phyloP scores from a whole-genome alignment of 1,140 invertebrate species.

The Solenopsis fugax region DNA sequence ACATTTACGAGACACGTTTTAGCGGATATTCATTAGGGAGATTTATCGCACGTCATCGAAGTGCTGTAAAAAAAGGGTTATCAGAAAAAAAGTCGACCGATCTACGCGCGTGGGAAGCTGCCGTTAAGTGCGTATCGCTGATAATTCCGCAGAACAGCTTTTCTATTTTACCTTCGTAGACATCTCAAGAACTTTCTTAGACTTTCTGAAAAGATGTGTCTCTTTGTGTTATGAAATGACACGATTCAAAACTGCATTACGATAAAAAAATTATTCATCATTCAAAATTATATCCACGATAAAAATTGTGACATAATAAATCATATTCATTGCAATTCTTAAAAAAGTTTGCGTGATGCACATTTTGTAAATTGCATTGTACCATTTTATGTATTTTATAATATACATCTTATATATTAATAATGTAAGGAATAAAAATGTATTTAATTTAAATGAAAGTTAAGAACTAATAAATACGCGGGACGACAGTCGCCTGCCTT shows the following conservation, averaged over 20 bases:
- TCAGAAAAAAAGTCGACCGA: slow-evolving; percentile 61
- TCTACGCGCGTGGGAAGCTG: slow-evolving; percentile 63
- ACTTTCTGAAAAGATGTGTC: neutral
- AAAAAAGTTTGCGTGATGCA: too few relatives aligned
- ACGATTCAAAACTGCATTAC: too few relatives aligned
- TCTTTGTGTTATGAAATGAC: too few relatives aligned
- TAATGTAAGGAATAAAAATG: too few relatives aligned
- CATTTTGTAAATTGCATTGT: too few relatives aligned
- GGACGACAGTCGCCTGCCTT: slow-evolving; percentile 40
- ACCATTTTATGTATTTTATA: too few relatives aligned
- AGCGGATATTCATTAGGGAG: slow-evolving; percentile 66
- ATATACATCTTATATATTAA: too few relatives aligned
- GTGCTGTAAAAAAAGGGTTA: slow-evolving; percentile 37
- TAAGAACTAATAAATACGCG: neutral
- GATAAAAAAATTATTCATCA: too few relatives aligned
- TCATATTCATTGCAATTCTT: too few relatives aligned
- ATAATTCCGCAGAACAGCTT: neutral
- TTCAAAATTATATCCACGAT: too few relatives aligned
- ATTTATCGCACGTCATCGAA: slow-evolving; percentile 47
- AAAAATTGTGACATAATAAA: too few relatives aligned
- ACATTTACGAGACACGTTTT: slow-evolving; percentile 59
- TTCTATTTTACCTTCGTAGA: neutral
- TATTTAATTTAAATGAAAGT: too few relatives aligned
- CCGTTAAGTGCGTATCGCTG: slow-evolving; percentile 13
- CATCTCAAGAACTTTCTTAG: neutral